phyloP scores from a whole-genome alignment of 2,113 vertebrate species.

The Rafetus swinhoei region DNA sequence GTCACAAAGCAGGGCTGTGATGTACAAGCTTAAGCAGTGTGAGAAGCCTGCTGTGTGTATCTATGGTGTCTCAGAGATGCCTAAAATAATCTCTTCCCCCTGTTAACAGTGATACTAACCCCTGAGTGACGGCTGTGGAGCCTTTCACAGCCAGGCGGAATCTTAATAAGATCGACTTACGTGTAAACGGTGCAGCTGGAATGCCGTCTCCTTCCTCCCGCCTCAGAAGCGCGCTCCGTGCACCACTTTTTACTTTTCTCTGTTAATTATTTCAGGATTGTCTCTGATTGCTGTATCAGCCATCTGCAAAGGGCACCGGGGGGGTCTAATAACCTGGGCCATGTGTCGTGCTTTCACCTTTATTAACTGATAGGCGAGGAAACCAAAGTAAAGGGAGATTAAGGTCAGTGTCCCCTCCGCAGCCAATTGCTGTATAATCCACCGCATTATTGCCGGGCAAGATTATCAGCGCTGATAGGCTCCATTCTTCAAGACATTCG shows the following conservation, averaged over 20 bases:
- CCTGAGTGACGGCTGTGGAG: conserved; percentile 28
- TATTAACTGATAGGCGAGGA: conserved; percentile 62
- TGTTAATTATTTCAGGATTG: conserved; percentile 66
- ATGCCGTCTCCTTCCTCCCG: conserved; percentile 48
- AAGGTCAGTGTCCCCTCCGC: conserved; percentile 43
- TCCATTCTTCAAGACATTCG: conserved; percentile 53
- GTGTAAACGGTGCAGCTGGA: conserved; percentile 43
- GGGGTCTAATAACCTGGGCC: conserved; percentile 49
- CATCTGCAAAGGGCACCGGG: conserved; percentile 57
- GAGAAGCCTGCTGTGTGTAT: conserved; percentile 28
- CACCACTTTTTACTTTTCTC: conserved; percentile 32
- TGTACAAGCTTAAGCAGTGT: conserved; percentile 48
- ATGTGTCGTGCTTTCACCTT: conserved; percentile 44
- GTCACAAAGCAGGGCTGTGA: conserved; percentile 47
- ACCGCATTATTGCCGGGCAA: conserved; percentile 23
- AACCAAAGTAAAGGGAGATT: conserved; percentile 69
- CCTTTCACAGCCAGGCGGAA: conserved; percentile 50
- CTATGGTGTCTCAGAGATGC: conserved; percentile 28
- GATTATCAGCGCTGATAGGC: conserved; percentile 64
- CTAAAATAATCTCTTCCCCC: conserved; percentile 56
- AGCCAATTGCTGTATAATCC: conserved; percentile 58
- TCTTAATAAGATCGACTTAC: conserved; percentile 69
- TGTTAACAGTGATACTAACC: conserved; percentile 14
- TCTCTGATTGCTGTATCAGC: conserved; percentile 55
- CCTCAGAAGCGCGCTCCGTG: conserved; percentile 41